Evolutionary conservation across 2,113 vertebrate species (phyloP).

Genomic region (Carettochelys insculpta): DNA sequence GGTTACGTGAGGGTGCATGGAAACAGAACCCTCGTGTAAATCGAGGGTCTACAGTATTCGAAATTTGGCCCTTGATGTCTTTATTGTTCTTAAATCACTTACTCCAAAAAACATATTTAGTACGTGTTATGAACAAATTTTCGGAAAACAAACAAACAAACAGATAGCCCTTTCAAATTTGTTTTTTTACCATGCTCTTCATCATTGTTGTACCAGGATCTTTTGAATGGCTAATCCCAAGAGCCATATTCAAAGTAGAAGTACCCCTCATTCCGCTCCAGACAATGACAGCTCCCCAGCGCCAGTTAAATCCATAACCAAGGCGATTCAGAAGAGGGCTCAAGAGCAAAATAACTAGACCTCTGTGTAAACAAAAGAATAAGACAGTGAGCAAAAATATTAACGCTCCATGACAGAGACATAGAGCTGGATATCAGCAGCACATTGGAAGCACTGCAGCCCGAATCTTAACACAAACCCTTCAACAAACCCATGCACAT

Average conservation of each 20-base stretch:
- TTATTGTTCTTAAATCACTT: neutral
- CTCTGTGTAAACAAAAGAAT: conserved; percentile 25
- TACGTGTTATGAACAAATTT: neutral
- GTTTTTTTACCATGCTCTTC: neutral
- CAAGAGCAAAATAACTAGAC: conserved; percentile 59
- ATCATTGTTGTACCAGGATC: conserved; percentile 25
- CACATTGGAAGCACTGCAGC: neutral
- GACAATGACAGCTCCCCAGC: conserved; percentile 65
- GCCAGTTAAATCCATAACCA: conserved; percentile 71
- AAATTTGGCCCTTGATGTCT: neutral
- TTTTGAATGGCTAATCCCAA: conserved; percentile 46
- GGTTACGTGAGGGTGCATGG: too few species aligned
- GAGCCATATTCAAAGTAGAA: conserved; percentile 65
- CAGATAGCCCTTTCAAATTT: neutral
- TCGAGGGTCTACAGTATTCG: too few species aligned
- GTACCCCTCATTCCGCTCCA: conserved; percentile 72
- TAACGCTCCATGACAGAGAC: neutral
- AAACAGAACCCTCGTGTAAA: too few species aligned
- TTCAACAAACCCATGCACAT: neutral
- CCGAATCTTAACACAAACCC: neutral
- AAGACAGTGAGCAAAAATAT: neutral
- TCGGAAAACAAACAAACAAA: neutral
- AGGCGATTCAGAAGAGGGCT: conserved; percentile 65
- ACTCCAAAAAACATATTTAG: neutral
- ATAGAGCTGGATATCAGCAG: neutral